Base-by-base conservation (phyloP, 1,140 invertebrate species). In the Drosophila nannoptera region DNA sequence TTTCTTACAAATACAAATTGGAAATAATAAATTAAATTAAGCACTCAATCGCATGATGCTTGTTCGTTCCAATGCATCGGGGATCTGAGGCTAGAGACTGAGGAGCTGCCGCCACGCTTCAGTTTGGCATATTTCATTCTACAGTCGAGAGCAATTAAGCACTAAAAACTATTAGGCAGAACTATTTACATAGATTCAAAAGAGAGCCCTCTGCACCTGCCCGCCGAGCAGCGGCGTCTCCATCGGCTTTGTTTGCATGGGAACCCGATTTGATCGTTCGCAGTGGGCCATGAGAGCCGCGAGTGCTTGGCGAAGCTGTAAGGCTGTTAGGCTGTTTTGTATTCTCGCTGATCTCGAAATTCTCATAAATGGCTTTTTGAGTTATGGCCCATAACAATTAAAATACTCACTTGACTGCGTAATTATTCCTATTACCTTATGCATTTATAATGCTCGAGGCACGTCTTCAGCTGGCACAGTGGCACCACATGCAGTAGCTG, bases 341-440 rank as follows among this genome's bases (percentile, higher is more conserved):
- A 31, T 48, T 33, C 67, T 64, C 22, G 55, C 32, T 67, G 46
- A 64, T 56, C 67, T 71, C 55, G 43, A 55, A 66, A 66, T 52
- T 70, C 75, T 42, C 52, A 72, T 65, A 38, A 38, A 73, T 62
- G 54, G 66, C 54, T 33, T 9, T 65, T 46, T 69, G 53, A 66
- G 63, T 83, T 78, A 72, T 75, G 38, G 61, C 73, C 82, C 74
- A 69, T 60, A 60, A 56, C 54, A 81, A 75, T 83, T 75, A 83
- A 83, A 82, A 70, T 53, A 36, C 70, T 43, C 29, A 45, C 36
- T 56, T 32, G 40, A 53, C 61, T 56, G 14, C 56, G 49, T 82
- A 78, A 83, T 83, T 75, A 72, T 63, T 73, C 40, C 66, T 69
- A 70, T 60, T 62, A 55, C 67, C 69, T 70, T 70, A 62, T 74